phyloP scores from a whole-genome alignment of 2,888 invertebrate genomes.

The Margaritifera margaritifera region DNA sequence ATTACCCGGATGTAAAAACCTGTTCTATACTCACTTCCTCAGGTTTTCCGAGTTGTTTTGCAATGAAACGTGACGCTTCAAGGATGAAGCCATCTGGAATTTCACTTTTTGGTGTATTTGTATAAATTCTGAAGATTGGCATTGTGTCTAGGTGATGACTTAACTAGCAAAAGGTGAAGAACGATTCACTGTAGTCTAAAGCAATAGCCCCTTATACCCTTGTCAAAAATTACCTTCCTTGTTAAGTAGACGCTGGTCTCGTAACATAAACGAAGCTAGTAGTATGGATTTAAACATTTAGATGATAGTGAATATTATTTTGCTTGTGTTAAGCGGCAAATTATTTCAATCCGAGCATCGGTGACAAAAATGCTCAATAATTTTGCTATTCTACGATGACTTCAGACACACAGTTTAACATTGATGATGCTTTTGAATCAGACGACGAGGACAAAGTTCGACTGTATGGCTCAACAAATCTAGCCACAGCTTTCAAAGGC shows the following conservation, averaged over 20 bases:
- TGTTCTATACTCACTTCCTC: conserved; percentile 30
- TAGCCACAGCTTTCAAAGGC: conserved; percentile 77
- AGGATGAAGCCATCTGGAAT: conserved; percentile 37
- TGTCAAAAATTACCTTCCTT: background rate
- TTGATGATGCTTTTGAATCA: conserved; percentile 53
- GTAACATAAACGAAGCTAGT: too few species aligned
- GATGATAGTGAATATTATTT: conserved; percentile 3
- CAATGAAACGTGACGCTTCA: conserved; percentile 40
- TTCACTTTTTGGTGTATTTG: conserved; percentile 27
- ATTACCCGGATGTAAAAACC: too few species aligned
- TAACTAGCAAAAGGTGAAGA: too few species aligned
- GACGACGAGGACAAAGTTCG: conserved; percentile 88
- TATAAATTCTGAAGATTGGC: conserved; percentile 46
- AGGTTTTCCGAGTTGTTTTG: conserved; percentile 43
- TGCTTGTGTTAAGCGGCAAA: conserved; percentile 11
- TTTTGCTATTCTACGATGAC: conserved; percentile 13
- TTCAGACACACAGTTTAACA: conserved; percentile 22
- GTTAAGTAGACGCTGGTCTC: background rate
- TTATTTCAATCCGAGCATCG: conserved; percentile 4
- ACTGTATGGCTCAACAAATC: conserved; percentile 82
- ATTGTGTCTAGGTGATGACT: conserved; percentile 16
- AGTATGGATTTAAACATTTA: background rate
- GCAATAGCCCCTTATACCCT: conserved; percentile 2
- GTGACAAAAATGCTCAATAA: conserved; percentile 3
- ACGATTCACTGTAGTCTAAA: too few species aligned